Percentiles rank a stretch among this genome's conserved stretches.
These are phyloP conservation scores for Lamprotornis superbus DNA, from an alignment of 2,113 vertebrate species.

Conservation along the genomic window DNA sequence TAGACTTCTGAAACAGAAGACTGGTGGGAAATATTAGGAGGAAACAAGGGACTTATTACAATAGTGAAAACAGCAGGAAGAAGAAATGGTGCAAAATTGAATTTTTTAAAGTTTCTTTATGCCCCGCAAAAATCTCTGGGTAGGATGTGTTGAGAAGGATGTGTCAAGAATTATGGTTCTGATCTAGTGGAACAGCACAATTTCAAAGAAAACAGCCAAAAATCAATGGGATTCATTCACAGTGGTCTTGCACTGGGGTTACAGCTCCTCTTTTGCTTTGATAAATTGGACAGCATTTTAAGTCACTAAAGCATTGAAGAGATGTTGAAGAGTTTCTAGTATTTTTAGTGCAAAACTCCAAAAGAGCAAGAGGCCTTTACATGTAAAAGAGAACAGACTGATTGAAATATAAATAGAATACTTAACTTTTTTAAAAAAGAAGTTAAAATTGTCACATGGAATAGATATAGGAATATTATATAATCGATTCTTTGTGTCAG, in stretches of 20 bases:
- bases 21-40: background rate
- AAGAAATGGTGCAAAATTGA: background rate
- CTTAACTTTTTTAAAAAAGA: background rate
- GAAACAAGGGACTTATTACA: background rate
- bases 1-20: background rate
- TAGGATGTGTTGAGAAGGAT: background rate
- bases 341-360: background rate
- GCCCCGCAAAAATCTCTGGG: background rate
- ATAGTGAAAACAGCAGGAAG: background rate
- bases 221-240: rapidly evolving
- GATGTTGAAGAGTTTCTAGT: background rate
- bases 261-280: background rate
- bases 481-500: background rate
- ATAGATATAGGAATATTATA: background rate
- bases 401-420: background rate
- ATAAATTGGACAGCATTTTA: background rate
- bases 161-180: background rate
- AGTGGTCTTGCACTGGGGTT: background rate
- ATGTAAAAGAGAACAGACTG: background rate
- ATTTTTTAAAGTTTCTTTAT: background rate
- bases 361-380: background rate
- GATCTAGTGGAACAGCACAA: background rate
- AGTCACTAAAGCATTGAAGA: background rate
- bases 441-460: background rate
- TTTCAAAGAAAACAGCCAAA: background rate